These are phyloP conservation scores for Polypterus bichir DNA, from an alignment of 2,113 vertebrate genomes.

Conservation along the genomic window DNA sequence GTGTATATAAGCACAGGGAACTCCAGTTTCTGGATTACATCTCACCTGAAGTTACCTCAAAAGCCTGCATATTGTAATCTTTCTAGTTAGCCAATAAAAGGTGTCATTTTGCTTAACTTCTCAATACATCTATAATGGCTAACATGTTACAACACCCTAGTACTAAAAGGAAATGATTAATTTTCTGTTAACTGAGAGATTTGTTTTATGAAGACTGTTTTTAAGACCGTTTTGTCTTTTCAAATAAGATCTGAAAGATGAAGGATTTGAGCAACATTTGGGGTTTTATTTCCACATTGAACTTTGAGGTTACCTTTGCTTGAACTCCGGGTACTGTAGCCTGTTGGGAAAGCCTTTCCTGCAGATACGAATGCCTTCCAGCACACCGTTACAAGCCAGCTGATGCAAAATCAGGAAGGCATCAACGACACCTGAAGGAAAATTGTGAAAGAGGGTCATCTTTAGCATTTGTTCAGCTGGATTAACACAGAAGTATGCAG, in stretches of 20 bases:
- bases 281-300: too few species aligned
- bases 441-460: background rate
- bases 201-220: background rate
- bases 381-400: conserved; percentile 28
- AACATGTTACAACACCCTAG: too few species aligned
- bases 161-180: too few species aligned
- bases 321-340: conserved; percentile 32
- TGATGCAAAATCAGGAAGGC: conserved; percentile 31
- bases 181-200: background rate
- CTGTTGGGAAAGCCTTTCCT: conserved; percentile 39
- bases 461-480: background rate
- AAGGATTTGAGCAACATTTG: background rate
- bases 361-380: conserved; percentile 36
- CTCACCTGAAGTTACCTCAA: too few species aligned
- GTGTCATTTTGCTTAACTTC: too few species aligned
- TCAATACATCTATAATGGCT: too few species aligned
- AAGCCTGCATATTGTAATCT: too few species aligned
- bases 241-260: background rate
- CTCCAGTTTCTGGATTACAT: too few species aligned
- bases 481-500: background rate
- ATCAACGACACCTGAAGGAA: conserved; percentile 24
- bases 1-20: too few species aligned
- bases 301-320: conserved; percentile 21
- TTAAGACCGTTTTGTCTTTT: background rate
- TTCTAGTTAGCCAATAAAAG: too few species aligned